These are phyloP conservation scores for Palythoa heliodiscus DNA, from an alignment of 92 coral and sea anemone species.

Conservation along the genomic window DNA sequence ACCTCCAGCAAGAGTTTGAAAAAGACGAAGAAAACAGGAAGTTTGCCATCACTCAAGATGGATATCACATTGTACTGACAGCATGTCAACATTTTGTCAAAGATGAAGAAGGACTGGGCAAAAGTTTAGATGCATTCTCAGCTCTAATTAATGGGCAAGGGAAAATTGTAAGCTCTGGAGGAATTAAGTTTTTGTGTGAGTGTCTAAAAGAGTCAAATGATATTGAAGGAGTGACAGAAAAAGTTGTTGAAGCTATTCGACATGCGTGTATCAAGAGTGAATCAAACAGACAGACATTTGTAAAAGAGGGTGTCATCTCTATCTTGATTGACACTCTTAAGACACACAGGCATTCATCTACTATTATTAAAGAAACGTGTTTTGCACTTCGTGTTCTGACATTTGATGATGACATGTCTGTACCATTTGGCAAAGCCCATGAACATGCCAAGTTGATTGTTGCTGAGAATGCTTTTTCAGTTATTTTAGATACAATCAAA, in stretches of 20 bases:
- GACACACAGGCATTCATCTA: slow-evolving; percentile 46
- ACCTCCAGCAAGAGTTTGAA: slow-evolving; percentile 62
- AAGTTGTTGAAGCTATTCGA: slow-evolving; percentile 50
- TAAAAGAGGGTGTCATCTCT: slow-evolving; percentile 66
- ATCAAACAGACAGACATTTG: slow-evolving; percentile 86
- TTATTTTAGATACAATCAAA: slow-evolving; percentile 62
- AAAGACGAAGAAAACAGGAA: slow-evolving; percentile 68
- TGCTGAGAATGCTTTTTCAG: slow-evolving; percentile 71
- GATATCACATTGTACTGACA: slow-evolving; percentile 50
- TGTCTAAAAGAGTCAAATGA: slow-evolving; percentile 66
- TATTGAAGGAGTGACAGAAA: slow-evolving; percentile 36
- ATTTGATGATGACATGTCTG: slow-evolving; percentile 91
- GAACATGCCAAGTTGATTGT: slow-evolving; percentile 89
- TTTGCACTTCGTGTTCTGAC: slow-evolving; percentile 74
- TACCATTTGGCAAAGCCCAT: slow-evolving; percentile 87
- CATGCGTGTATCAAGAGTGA: slow-evolving; percentile 73
- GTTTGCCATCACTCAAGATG: slow-evolving; percentile 83
- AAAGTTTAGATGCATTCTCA: slow-evolving; percentile 68
- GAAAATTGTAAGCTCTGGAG: slow-evolving; percentile 54
- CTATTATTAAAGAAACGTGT: slow-evolving; percentile 66
- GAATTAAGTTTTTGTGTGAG: slow-evolving; percentile 58
- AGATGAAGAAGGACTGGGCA: slow-evolving; percentile 43
- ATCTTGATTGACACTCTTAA: slow-evolving; percentile 57
- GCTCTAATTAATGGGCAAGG: slow-evolving; percentile 73
- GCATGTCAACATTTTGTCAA: slow-evolving; percentile 56